A percentile compares a stretch with the other conserved stretches of the same genome.
These are phyloP conservation scores for Allobates femoralis DNA, from an alignment of 2,797 vertebrate species.

Conservation along the genomic window DNA sequence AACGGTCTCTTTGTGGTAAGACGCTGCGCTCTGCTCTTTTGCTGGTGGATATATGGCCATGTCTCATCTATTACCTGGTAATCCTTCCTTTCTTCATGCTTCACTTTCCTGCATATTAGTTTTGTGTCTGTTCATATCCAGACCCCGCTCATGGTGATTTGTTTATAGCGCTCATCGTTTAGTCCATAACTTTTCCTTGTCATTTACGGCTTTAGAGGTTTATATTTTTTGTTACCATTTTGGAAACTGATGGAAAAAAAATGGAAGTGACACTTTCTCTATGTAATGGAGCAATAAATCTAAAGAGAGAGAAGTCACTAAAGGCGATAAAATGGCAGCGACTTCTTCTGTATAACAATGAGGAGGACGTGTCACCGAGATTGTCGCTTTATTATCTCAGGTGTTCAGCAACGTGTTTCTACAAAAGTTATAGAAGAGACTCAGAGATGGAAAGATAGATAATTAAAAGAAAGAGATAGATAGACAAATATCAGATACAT, in stretches of 20 bases:
- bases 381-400: background rate
- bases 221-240: background rate
- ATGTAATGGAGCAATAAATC: background rate
- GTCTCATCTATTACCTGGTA: too few species aligned
- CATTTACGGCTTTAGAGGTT: background rate
- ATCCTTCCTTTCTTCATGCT: too few species aligned
- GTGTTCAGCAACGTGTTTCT: too few species aligned
- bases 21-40: background rate
- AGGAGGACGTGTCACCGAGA: too few species aligned
- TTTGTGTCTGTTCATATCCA: too few species aligned
- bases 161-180: background rate
- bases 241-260: background rate
- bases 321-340: background rate
- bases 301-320: background rate
- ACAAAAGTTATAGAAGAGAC: background rate
- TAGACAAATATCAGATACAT: background rate
- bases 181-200: background rate
- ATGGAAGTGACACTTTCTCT: background rate
- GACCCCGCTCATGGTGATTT: background rate
- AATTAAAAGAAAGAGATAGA: too few species aligned
- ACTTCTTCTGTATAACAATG: too few species aligned
- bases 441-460: background rate
- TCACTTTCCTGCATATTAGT: too few species aligned
- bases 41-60: too few species aligned
- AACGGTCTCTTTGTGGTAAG: slow-evolving; percentile 86